Conservation (phyloP, 1,140 invertebrate species). For the Ditylenchus dipsaci region DNA sequence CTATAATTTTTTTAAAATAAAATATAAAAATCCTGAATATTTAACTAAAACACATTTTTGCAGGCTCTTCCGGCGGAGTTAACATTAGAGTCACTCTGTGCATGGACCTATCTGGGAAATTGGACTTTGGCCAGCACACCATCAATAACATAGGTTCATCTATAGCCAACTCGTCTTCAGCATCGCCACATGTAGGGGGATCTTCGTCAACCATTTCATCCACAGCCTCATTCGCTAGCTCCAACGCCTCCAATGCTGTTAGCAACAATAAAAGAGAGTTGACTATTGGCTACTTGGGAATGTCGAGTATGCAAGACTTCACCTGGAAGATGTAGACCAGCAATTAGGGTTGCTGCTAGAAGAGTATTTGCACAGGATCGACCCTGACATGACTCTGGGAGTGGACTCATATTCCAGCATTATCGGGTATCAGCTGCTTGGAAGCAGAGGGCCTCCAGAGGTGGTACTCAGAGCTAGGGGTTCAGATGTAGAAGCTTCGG, state of each 20-base stretch:
- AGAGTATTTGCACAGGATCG: conserved; percentile 81
- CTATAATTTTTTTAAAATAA: too few relatives aligned
- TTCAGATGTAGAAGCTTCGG: too few relatives aligned
- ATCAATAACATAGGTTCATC: neutral
- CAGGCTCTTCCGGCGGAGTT: conserved; percentile 21
- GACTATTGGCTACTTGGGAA: conserved; percentile 70
- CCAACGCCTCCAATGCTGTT: conserved; percentile 8
- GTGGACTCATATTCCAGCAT: conserved; percentile 73
- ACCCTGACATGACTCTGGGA: conserved; percentile 83
- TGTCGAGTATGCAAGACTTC: conserved; percentile 25
- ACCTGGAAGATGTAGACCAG: conserved; percentile 83
- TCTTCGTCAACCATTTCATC: conserved; percentile 28
- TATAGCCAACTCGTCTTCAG: neutral
- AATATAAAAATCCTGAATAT: too few relatives aligned
- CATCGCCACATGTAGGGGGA: conserved; percentile 1
- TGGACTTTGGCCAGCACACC: conserved; percentile 30
- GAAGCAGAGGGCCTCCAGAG: neutral
- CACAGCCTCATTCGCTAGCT: conserved; percentile 9
- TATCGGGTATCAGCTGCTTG: conserved; percentile 75
- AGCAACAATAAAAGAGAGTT: conserved; percentile 49
- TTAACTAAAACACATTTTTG: too few relatives aligned
- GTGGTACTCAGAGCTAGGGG: too few relatives aligned
- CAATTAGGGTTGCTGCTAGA: conserved; percentile 85
- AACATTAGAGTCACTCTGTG: conserved; percentile 25
- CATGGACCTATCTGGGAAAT: conserved; percentile 30